phyloP scores from a whole-genome alignment of 2,797 vertebrate genomes.

The Pseudochirops cupreus region DNA sequence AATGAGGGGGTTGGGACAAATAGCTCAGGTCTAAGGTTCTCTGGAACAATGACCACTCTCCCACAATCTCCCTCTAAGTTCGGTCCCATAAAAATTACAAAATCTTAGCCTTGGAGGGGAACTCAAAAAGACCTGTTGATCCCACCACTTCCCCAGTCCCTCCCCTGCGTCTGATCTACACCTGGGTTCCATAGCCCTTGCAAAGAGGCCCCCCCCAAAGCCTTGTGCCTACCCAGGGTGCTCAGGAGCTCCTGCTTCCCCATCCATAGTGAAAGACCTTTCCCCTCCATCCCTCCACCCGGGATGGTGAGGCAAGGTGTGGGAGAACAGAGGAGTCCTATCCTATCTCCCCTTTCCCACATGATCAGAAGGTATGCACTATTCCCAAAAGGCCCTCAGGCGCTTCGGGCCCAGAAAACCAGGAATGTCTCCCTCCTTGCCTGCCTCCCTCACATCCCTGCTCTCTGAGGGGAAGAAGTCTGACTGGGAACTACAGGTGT shows the following conservation, averaged over 20 bases:
- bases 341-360: too few species aligned
- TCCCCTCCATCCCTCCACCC: too few species aligned
- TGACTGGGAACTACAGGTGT: neutral
- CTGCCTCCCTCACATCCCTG: neutral
- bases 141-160: neutral
- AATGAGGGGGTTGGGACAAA: neutral
- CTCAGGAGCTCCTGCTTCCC: too few species aligned
- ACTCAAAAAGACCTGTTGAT: neutral
- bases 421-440: neutral
- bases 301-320: too few species aligned
- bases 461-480: slow-evolving; percentile 44
- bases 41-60: neutral
- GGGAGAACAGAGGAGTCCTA: too few species aligned
- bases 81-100: neutral
- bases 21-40: neutral
- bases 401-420: neutral
- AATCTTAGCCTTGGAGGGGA: neutral
- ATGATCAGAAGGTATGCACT: neutral
- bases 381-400: neutral
- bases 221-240: too few species aligned
- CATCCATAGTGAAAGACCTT: too few species aligned
- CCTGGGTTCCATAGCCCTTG: too few species aligned
- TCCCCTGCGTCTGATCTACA: neutral
- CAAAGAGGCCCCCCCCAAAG: too few species aligned
- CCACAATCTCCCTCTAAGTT: neutral